These are phyloP conservation scores for Pteropus alecto DNA, from an alignment of 2,113 vertebrate species.

Conservation along the genomic window DNA sequence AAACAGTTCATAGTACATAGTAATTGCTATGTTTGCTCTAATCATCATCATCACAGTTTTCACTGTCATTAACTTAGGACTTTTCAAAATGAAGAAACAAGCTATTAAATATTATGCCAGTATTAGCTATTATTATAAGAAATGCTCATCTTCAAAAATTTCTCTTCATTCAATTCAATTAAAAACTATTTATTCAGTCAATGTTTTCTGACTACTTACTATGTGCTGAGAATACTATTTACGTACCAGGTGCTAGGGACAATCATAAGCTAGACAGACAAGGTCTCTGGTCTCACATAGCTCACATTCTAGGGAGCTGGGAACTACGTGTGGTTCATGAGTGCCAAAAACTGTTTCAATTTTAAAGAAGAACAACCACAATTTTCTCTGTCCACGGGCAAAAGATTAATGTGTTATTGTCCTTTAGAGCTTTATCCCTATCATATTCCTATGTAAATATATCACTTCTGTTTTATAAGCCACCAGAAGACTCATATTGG, in stretches of 20 bases:
- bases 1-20: background rate
- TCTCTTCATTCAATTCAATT: background rate
- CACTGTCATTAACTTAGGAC: background rate
- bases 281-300: background rate
- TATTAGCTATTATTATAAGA: background rate
- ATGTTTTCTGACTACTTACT: background rate
- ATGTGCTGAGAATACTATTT: background rate
- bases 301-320: background rate
- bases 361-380: background rate
- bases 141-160: background rate
- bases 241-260: background rate
- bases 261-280: background rate
- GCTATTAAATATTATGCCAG: background rate
- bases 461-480: background rate
- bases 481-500: background rate
- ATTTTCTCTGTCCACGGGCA: background rate
- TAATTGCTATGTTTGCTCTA: background rate
- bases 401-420: background rate
- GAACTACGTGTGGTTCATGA: background rate
- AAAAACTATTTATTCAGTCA: background rate
- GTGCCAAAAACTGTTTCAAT: background rate
- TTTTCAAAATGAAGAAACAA: background rate
- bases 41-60: background rate
- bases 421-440: background rate
- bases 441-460: background rate